Evolutionary conservation across 1,140 invertebrate species (phyloP), one percentile per base, ranked within the genome.

Genomic region (Brachionus rotundiformis): DNA sequence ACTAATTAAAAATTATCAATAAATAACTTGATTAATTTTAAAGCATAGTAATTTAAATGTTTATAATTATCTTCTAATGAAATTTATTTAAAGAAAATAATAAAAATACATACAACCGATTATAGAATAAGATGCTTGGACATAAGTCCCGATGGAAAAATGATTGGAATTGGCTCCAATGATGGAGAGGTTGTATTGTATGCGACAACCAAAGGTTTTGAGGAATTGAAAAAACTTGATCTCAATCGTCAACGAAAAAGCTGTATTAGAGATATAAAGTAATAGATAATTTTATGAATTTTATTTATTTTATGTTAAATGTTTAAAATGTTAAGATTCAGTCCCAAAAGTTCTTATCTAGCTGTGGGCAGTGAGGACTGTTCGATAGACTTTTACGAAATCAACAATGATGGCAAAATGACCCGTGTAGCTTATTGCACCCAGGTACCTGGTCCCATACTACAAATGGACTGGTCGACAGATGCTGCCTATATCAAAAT

Each of bases 391-490:
- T 86, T 88, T 63, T 88, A 88, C 82, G 85, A 87, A 81, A 47
- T 88, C 10, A 84, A 77, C 33, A 83, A 86, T 29, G 86, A 86
- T 1, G 71, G 82, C 16, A 71, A 23, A 23, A 83, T 88, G 13
- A 83, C 83, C n/a, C 83, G 87, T 27, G 83, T 82, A 13, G 85
- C 86, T 0, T 88, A 85, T 82, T 88, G 87, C 82, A 87, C 87
- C 75, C 86, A 85, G 6, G 86, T 88, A 19, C 83, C 85, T 5
- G 85, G 85, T 76, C 86, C 87, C 82, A 85, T 88, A 44, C 84
- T 87, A n/a, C 85, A 86, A 83, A 85, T 88, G 82, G 87, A 88
- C 82, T 88, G 88, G 85, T 87, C 87, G 31, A 85, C 86, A 16
- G 86, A 88, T 82, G 84, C 86, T 27, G 83, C 85, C 27, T 85